Conservation (phyloP, 2,797 vertebrate genomes). For the Megalops cyprinoides region DNA sequence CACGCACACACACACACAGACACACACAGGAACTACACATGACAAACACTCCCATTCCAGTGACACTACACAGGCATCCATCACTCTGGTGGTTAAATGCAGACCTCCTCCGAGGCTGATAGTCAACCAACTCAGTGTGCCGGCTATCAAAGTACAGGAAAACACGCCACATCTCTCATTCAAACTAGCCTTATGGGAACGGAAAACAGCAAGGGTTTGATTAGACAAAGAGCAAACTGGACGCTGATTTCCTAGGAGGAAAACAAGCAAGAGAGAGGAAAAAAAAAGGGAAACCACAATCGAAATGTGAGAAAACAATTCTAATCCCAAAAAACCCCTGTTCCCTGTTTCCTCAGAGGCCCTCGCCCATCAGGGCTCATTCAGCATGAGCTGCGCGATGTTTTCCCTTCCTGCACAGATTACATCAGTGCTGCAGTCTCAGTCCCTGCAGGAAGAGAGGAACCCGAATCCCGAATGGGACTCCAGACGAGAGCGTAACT, state of each 20-base stretch:
- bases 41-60: not conserved
- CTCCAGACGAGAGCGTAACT: constrained; percentile 55
- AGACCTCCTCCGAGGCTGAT: constrained; percentile 2
- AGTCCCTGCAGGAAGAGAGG: constrained; percentile 33
- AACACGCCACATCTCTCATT: not conserved
- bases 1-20: not conserved
- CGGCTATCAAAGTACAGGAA: constrained; percentile 24
- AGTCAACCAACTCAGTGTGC: not conserved
- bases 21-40: not conserved
- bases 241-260: not conserved
- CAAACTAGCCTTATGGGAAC: not conserved
- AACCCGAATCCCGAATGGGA: not conserved
- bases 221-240: not conserved
- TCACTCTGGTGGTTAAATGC: not conserved
- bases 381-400: constrained; percentile 63
- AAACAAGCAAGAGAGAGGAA: constrained; percentile 47
- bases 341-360: constrained; percentile 59
- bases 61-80: not conserved
- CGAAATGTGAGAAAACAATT: constrained; percentile 34
- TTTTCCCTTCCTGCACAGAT: constrained; percentile 67
- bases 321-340: constrained; percentile 52
- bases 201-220: not conserved
- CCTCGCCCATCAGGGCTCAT: constrained; percentile 57
- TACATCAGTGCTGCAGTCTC: constrained; percentile 63
- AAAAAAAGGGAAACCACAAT: not conserved